Percentiles rank a stretch among this genome's conserved stretches.
phyloP scores from a whole-genome alignment of 2,797 vertebrate species.

The Acrossocheilus fasciatus region DNA sequence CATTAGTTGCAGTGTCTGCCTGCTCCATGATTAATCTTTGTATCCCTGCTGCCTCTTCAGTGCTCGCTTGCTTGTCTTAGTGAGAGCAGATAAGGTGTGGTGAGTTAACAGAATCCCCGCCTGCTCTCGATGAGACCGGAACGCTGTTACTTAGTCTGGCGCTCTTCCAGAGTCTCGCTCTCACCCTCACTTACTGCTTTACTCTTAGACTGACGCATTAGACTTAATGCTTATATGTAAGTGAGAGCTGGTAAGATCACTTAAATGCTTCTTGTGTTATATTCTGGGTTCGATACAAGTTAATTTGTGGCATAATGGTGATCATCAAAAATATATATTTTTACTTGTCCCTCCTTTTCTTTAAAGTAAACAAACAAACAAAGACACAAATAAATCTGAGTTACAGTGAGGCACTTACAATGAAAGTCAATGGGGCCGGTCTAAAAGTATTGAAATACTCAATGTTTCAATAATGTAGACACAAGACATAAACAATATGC shows the following conservation, averaged over 20 bases:
- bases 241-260: constrained; percentile 8
- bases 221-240: constrained; percentile 25
- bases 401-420: not conserved
- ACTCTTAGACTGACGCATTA: constrained; percentile 2
- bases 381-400: not conserved
- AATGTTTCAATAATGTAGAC: not conserved
- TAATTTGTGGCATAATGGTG: not conserved
- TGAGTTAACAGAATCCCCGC: constrained; percentile 50
- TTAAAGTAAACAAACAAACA: not conserved
- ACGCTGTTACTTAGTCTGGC: constrained; percentile 42
- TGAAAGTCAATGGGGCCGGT: not conserved
- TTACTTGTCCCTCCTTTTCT: not conserved
- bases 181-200: constrained; percentile 27
- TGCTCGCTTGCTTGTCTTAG: constrained; percentile 53
- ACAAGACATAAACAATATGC: not conserved
- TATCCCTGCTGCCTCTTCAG: constrained; percentile 46
- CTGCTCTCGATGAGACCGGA: constrained; percentile 42
- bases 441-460: not conserved
- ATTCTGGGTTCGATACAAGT: not conserved
- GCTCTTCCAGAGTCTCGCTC: constrained; percentile 16
- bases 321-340: not conserved
- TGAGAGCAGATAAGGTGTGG: constrained; percentile 54
- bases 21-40: constrained; percentile 55
- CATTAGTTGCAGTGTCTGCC: constrained; percentile 51
- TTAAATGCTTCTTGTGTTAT: constrained; percentile 9